These are phyloP conservation scores for Leptopilina syphax DNA, from an alignment of 2,888 invertebrate species.

Conservation along the genomic window DNA sequence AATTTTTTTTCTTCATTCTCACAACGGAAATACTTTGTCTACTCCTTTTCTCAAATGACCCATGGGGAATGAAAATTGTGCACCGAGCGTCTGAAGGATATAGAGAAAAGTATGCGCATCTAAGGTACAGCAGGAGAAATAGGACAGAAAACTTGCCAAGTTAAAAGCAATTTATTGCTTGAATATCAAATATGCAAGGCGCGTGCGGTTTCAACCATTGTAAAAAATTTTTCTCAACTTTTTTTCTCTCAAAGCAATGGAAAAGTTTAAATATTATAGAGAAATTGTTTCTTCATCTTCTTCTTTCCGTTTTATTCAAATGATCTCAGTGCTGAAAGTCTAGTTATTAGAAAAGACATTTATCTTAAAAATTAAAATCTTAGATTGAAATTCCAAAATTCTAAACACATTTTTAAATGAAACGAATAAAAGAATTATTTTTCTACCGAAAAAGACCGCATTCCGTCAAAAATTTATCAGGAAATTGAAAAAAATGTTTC, in stretches of 20 bases:
- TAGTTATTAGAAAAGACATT: too few relatives aligned
- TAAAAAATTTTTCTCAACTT: neutral
- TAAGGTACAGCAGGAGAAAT: neutral
- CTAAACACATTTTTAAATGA: too few relatives aligned
- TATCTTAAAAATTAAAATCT: too few relatives aligned
- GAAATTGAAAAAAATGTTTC: neutral
- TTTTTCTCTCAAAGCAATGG: neutral
- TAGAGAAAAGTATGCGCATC: neutral
- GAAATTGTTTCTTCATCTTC: neutral
- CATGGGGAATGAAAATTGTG: neutral
- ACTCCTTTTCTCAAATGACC: slow-evolving; percentile 18
- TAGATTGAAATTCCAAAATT: too few relatives aligned
- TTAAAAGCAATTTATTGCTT: slow-evolving; percentile 24
- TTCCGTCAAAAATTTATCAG: too few relatives aligned
- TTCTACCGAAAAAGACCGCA: too few relatives aligned
- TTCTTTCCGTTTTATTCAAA: neutral
- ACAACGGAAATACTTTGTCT: neutral
- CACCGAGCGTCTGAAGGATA: neutral
- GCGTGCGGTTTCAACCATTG: neutral
- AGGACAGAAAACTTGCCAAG: neutral
- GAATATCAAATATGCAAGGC: slow-evolving; percentile 2
- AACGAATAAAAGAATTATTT: too few relatives aligned
- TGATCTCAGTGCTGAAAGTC: too few relatives aligned
- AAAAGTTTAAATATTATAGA: slow-evolving; percentile 11
- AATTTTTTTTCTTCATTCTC: slow-evolving; percentile 14